Evolutionary conservation across 2,797 vertebrate genomes (phyloP), one percentile per base, ranked within the genome.

Genomic region (Dallia pectoralis): DNA sequence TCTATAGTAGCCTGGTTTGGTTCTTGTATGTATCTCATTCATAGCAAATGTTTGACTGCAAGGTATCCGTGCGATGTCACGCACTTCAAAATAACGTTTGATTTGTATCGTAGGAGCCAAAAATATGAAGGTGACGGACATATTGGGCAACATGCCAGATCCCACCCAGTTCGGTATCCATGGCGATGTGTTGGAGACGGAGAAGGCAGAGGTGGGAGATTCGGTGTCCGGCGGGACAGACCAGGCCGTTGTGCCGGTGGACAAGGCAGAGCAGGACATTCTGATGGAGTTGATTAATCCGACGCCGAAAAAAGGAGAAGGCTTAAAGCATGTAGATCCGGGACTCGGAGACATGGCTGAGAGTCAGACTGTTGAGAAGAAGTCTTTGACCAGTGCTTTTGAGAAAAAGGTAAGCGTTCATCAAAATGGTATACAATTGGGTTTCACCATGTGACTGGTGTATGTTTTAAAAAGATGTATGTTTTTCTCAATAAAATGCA

Each of bases 81-180:
- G 51, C n/a, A 53, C 51, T 53, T 53, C 22, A 53, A 40, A 22
- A 56, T 56, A 56, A 56, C n/a, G 16, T 56, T 22, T 19, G 19
- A 56, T 56, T 22, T 56, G n/a, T 8, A n/a, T 56, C n/a, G 5
- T 8, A 90, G 97, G 96, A 40, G 98, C 98, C 81, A 99, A 99
- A 92, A 99, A 98, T 84, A 99, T 99, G 1, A 96, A 97, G 91
- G 98, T 99, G 81, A 99, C 96, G 0, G 97, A 99, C 91, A 97
- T 99, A 85, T 90, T 99, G 56, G 97, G 97, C 11, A 97, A 98
- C 87, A 99, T 99, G 98, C 98, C 98, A 6, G 97, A 99, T 86
- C 98, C 98, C 0, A 99, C 97, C 7, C 97, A 99, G 74, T 98
- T 98, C 79, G 97, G 97, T 73, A 97, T 99, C 83, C 98, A 99